Percentiles rank a stretch among this genome's conserved stretches.
Conservation (phyloP, 1,140 invertebrate species). For the Hormaphis cornu region DNA sequence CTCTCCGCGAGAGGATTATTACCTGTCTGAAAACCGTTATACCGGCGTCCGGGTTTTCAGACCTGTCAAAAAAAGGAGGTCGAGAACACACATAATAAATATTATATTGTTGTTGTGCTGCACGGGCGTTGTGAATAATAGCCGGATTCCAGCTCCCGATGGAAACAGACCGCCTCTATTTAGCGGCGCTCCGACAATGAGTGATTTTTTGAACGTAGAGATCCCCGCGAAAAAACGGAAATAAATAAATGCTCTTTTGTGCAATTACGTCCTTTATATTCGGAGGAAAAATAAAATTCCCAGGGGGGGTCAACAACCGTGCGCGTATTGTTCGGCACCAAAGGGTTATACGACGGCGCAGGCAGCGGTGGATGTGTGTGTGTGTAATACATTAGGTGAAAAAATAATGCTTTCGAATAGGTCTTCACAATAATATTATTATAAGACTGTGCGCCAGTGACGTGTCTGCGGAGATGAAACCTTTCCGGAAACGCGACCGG, state of each 20-base stretch:
- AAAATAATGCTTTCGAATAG: background rate
- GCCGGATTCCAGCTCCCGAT: background rate
- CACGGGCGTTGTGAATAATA: background rate
- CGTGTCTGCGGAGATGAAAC: background rate
- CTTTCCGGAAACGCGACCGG: background rate
- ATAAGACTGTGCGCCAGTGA: background rate
- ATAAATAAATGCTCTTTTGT: conserved; percentile 31
- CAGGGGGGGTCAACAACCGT: conserved; percentile 30
- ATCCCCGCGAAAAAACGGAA: conserved; percentile 28
- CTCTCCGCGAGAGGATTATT: background rate
- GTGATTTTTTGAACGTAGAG: conserved; percentile 19
- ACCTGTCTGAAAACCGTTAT: conserved; percentile 30
- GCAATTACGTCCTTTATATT: conserved; percentile 24
- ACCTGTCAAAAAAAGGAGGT: conserved; percentile 30
- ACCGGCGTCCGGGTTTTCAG: background rate
- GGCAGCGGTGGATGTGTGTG: background rate
- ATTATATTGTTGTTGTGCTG: background rate
- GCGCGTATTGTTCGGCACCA: background rate
- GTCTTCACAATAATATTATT: background rate
- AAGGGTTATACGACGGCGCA: conserved; percentile 6
- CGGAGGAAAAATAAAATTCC: background rate
- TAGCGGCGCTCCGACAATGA: conserved; percentile 30
- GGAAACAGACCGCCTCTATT: conserved; percentile 31
- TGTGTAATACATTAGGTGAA: background rate
- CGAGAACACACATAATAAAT: background rate